Evolutionary conservation across 2,113 vertebrate genomes (phyloP), one percentile per base, ranked within the genome.

Genomic region (Pelecanus crispus): DNA sequence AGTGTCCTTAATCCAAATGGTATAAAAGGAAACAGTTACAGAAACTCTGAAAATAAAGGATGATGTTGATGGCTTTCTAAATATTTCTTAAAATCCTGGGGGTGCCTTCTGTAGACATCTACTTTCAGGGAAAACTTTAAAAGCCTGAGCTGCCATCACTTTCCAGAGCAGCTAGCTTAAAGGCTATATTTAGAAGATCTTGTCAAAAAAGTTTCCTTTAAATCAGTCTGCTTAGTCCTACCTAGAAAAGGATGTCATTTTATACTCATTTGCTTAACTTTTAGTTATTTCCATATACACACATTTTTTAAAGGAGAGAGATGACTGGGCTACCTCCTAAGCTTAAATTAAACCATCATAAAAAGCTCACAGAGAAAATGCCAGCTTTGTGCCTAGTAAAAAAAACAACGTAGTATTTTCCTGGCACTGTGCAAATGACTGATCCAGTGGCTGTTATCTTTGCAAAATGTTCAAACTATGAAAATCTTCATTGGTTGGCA

Each of bases 361-460:
- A 94, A 95, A 92, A 73, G 40, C 50, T 75, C 52, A 24, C 19
- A 85, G 79, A 94, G 85, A 97, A 97, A 95, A 94, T 81, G 53
- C 59, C 86, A 90, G 55, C 65, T 94, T 82, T 96, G 56, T 82
- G 56, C 78, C 77, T 90, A 77, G 55, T 92, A 85, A 97, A 94
- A 95, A 77, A 96, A 38, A 50, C 61, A 92, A 65, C 8, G 6
- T 1, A 92, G 56, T 85, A 94, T 97, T 97, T 97, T 97, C 94
- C 93, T 97, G 95, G 97, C 96, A 94, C 58, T 38, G 50, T 19
- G 31, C 34, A 95, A 94, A 92, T 70, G 74, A 75, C 86, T 86
- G 91, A 95, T 67, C 38, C 81, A 86, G 72, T 26, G 83, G 52
- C 86, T 94, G 89, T 94, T 96, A 93, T 92, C 96, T 95, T 97